Conservation (phyloP, 2,113 vertebrate species). For the Zosterops lateralis region DNA sequence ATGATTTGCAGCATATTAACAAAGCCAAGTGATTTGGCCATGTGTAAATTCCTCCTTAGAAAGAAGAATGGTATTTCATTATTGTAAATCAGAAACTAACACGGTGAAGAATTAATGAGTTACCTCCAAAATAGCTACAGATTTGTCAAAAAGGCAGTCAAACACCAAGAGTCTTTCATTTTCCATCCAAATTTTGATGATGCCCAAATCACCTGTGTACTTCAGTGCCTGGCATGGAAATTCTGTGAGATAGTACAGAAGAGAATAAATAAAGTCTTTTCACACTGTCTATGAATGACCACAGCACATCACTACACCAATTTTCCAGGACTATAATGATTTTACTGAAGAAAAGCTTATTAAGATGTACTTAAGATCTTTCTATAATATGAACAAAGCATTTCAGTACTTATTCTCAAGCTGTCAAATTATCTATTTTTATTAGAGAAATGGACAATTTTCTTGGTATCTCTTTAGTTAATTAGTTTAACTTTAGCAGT, state of each 20-base stretch:
- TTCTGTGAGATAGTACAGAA: background rate
- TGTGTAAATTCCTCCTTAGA: background rate
- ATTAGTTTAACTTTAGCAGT: background rate
- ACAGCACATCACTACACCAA: background rate
- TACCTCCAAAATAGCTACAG: background rate
- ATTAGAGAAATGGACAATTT: background rate
- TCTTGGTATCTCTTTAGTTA: background rate
- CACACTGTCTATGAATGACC: background rate
- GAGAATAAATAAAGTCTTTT: background rate
- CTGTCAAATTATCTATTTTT: background rate
- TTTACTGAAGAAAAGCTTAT: background rate
- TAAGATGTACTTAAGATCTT: background rate
- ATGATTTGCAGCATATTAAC: background rate
- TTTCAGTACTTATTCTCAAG: background rate
- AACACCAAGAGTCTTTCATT: background rate
- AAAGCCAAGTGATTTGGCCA: background rate
- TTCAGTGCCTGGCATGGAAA: background rate
- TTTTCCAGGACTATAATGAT: background rate
- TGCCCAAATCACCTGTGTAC: background rate
- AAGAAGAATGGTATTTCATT: background rate
- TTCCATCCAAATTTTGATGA: background rate
- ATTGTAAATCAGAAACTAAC: background rate
- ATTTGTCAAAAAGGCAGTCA: background rate
- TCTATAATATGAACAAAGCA: background rate
- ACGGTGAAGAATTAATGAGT: background rate